Base-by-base conservation (phyloP, 2,113 vertebrate species). In the Castor canadensis region DNA sequence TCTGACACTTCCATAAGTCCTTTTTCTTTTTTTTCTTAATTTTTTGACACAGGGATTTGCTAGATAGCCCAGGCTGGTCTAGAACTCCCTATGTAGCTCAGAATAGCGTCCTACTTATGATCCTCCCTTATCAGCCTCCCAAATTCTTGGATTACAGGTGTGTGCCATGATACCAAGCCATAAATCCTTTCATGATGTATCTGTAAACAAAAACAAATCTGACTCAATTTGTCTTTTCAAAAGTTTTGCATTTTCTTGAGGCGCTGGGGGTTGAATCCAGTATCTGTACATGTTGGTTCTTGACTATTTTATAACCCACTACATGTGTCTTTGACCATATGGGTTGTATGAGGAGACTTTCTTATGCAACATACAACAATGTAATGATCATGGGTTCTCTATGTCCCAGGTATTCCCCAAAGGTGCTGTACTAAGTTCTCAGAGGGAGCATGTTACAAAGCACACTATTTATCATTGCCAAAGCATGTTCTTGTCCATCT, bases 381-480 rank as follows among this genome's bases (percentile, higher is more conserved):
- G 20, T 12, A 1, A 6, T 12, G 22, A n/a, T 6, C 8, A 0
- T 3, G 15, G 2, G 5, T 11, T 38, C 20, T 20, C 15, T 4
- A 1, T 0, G 0, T 5, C 0, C 35, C n/a, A 12, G 45, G 20
- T 47, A 2, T 4, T 66, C 15, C 40, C n/a, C 9, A 2, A 15
- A 16, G 24, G 15, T 1, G 3, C 32, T 4, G 4, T 0, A 0
- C 38, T 22, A 1, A 9, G 7, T 9, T 30, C 20, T 43, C 5
- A 0, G 1, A 13, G 0, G 13, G 38, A 5, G 30, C 15, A 1
- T 1, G 9, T 3, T 16, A 5, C n/a, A 26, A 24, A 2, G 0
- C 28, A 0, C 0, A 4, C 22, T 15, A 15, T 45, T 45, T 16
- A 6, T 32, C 66, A 30, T 9, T 38, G 4, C 24, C 26, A 40